Evolutionary conservation across 1,140 invertebrate species (phyloP).

Genomic region (Potamilus streckersoni): DNA sequence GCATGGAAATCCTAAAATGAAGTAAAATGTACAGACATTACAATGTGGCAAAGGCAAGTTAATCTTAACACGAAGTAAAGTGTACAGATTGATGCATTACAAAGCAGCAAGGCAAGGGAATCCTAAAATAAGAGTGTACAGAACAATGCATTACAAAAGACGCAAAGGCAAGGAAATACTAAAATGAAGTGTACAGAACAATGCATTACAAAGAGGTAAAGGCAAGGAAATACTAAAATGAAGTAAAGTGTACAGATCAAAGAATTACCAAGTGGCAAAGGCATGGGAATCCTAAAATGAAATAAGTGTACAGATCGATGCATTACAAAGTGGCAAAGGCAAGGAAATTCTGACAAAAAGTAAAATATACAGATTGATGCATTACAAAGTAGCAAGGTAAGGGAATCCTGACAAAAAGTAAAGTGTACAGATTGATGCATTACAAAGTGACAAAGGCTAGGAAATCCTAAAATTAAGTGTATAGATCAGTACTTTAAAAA

Average conservation of each 20-base stretch:
- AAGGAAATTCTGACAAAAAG: too few relatives aligned
- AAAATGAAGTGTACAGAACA: slow-evolving; percentile 46
- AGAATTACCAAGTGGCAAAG: background rate
- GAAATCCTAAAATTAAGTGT: slow-evolving; percentile 71
- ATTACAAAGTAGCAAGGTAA: too few relatives aligned
- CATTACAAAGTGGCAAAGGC: too few relatives aligned
- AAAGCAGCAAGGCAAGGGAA: background rate
- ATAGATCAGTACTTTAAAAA: background rate
- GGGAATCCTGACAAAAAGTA: too few relatives aligned
- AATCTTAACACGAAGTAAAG: background rate
- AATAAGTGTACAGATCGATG: slow-evolving; percentile 2
- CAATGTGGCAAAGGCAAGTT: background rate
- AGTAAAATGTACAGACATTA: slow-evolving; percentile 4
- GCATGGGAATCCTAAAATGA: background rate
- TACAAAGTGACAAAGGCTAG: slow-evolving; percentile 9
- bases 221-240: background rate
- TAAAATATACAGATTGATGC: too few relatives aligned
- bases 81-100: slow-evolving; percentile 4
- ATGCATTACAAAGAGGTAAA: background rate
- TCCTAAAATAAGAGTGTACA: background rate
- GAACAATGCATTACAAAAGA: background rate
- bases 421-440: too few relatives aligned
- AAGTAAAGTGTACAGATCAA: slow-evolving; percentile 1
- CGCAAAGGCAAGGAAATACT: slow-evolving; percentile 77
- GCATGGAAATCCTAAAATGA: background rate